Base-by-base conservation (phyloP, 1,140 invertebrate genomes). In the Saxidomus purpurata region DNA sequence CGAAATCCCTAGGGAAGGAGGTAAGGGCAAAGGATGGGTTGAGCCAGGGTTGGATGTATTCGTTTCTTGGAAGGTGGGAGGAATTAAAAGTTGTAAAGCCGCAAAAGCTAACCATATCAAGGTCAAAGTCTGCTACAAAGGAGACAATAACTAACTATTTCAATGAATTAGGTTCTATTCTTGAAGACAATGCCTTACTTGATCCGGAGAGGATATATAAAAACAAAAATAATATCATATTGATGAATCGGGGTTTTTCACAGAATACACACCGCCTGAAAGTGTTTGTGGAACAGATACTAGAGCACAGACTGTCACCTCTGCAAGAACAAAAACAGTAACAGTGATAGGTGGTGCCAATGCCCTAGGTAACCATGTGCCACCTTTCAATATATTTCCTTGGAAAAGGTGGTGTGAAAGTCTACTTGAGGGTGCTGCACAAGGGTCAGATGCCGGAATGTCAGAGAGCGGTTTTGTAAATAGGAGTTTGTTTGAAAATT, bases 31-130 rank as follows among this genome's bases (percentile, higher is more conserved):
- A 82, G 1, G 52, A 13, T 4, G 28, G 25, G 6, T 55, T 82
- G 17, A 89, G 79, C 28, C 74, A 74, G 6, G 19, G 34, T 34
- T 90, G 79, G 90, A 77, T 88, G 8, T 79, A 88, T 38, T 77
- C 83, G 31, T 85, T 88, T 36, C n/a, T n/a, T n/a, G n/a, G n/a
- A n/a, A n/a, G n/a, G n/a, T n/a, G n/a, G n/a, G n/a, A n/a, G n/a
- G n/a, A 80, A 25, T 47, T 90, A 11, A 74, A 80, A 80, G 47
- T 74, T n/a, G 31, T 15, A 0, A 87, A 87, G 31, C 79, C 80
- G 36, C 82, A 88, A 25, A 84, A 82, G 67, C 43, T 87, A 13
- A 17, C n/a, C 15, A 67, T 82, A 47, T 28, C 6, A 11, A 34
- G 71, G 40, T 80, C 84, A 61, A 59, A 83, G 11, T 8, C 59